Percentiles rank a stretch among this genome's conserved stretches.
Evolutionary conservation across 2,888 invertebrate genomes (phyloP).

Genomic region (Zele albiditarsus): DNA sequence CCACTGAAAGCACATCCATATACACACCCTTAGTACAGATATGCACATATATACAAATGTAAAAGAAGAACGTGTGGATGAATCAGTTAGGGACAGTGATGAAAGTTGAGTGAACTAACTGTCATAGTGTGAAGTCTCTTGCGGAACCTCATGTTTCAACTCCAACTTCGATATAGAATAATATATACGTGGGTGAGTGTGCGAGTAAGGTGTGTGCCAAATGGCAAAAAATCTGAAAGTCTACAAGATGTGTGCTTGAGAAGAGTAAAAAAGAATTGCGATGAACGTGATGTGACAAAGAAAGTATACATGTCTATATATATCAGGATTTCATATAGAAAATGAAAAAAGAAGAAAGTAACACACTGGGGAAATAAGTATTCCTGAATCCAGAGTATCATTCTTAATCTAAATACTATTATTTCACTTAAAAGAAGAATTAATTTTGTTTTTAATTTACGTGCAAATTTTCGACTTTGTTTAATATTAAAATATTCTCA

Average conservation of each 20-base stretch:
- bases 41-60: constrained; percentile 3
- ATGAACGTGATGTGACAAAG: constrained; percentile 41
- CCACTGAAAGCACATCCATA: constrained; percentile 67
- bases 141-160: constrained; percentile 31
- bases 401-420: too few relatives aligned
- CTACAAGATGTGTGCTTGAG: constrained; percentile 11
- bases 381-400: too few relatives aligned
- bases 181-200: constrained; percentile 28
- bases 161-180: constrained; percentile 14
- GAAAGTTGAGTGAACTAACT: constrained; percentile 43
- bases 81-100: constrained; percentile 35
- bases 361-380: not conserved
- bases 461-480: too few relatives aligned
- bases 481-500: too few relatives aligned
- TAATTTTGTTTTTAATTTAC: too few relatives aligned
- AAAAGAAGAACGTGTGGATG: constrained; percentile 15
- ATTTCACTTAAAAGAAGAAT: too few relatives aligned
- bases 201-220: constrained; percentile 31
- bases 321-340: constrained; percentile 31
- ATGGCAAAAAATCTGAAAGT: constrained; percentile 16
- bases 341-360: constrained; percentile 27
- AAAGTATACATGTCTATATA: constrained; percentile 43
- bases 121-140: constrained; percentile 37
- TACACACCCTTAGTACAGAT: not conserved
- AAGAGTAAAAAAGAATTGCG: constrained; percentile 10